phyloP scores from a whole-genome alignment of 2,888 invertebrate species.

The Sarcophaga subvicina region DNA sequence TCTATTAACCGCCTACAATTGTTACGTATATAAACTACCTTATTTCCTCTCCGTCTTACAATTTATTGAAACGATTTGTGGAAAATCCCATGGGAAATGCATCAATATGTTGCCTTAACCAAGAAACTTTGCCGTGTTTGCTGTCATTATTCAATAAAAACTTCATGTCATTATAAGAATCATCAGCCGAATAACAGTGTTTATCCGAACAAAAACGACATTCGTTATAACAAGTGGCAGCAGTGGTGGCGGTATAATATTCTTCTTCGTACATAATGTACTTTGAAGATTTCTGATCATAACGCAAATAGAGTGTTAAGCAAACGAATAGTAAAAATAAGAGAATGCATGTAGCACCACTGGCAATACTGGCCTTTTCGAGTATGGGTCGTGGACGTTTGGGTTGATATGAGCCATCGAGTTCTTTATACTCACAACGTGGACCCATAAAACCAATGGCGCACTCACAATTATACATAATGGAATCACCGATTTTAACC shows the following conservation, averaged over 20 bases:
- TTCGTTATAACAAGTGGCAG: slow-evolving; percentile 31
- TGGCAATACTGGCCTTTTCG: slow-evolving; percentile 91
- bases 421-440: slow-evolving; percentile 97
- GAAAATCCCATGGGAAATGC: slow-evolving; percentile 75
- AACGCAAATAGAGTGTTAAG: slow-evolving; percentile 84
- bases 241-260: slow-evolving; percentile 23
- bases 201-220: slow-evolving; percentile 64
- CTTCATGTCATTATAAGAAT: slow-evolving; percentile 58
- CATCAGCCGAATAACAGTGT: slow-evolving; percentile 71
- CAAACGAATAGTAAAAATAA: slow-evolving; percentile 84
- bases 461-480: slow-evolving; percentile 98
- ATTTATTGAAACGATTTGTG: slow-evolving; percentile 75
- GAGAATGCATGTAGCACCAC: slow-evolving; percentile 87
- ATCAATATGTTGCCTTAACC: slow-evolving; percentile 74
- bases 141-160: slow-evolving; percentile 54
- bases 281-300: slow-evolving; percentile 72
- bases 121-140: slow-evolving; percentile 50
- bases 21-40: too few relatives aligned
- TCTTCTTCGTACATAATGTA: slow-evolving; percentile 39
- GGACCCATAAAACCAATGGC: slow-evolving; percentile 96
- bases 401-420: slow-evolving; percentile 95
- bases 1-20: too few relatives aligned
- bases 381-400: slow-evolving; percentile 88
- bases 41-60: slow-evolving; percentile 65
- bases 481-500: slow-evolving; percentile 95